A percentile compares a stretch with the other conserved stretches of the same genome.
phyloP scores from a whole-genome alignment of 2,797 vertebrate species.

The Phataginus tricuspis region DNA sequence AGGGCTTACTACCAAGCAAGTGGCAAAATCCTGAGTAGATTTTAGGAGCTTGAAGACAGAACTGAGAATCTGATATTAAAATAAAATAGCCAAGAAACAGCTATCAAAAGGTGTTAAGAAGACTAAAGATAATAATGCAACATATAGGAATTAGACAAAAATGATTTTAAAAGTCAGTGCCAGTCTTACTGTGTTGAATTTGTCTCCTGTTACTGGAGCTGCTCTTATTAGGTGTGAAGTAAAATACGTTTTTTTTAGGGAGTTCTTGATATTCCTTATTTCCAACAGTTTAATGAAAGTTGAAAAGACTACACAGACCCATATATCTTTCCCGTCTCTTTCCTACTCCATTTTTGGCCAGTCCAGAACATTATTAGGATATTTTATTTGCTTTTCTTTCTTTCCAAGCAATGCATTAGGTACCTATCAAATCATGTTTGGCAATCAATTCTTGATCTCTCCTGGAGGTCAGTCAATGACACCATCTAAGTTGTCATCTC shows the following conservation, averaged over 20 bases:
- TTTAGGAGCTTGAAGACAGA: slow-evolving; percentile 37
- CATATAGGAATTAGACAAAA: slow-evolving; percentile 12
- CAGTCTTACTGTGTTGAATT: slow-evolving; percentile 65
- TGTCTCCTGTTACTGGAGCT: slow-evolving; percentile 48
- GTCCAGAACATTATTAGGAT: slow-evolving; percentile 65
- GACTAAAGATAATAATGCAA: slow-evolving; percentile 60
- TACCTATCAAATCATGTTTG: slow-evolving; percentile 82
- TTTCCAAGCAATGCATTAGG: slow-evolving; percentile 68
- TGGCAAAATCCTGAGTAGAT: background rate
- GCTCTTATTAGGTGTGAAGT: slow-evolving; percentile 47
- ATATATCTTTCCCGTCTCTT: slow-evolving; percentile 57
- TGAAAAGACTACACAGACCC: slow-evolving; percentile 71
- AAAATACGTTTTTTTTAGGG: slow-evolving; percentile 69
- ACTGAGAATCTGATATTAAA: slow-evolving; percentile 54
- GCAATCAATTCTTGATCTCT: slow-evolving; percentile 83
- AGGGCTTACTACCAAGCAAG: background rate
- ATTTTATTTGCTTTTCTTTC: slow-evolving; percentile 73
- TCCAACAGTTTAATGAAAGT: slow-evolving; percentile 72
- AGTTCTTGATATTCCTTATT: slow-evolving; percentile 72
- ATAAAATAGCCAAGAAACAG: slow-evolving; percentile 63
- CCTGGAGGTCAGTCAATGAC: slow-evolving; percentile 84
- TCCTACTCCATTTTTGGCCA: slow-evolving; percentile 55
- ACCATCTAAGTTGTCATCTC: slow-evolving; percentile 81
- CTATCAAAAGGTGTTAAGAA: slow-evolving; percentile 45
- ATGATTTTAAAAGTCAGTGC: slow-evolving; percentile 63